A percentile compares a stretch with the other conserved stretches of the same genome.
Conservation (phyloP, 2,888 invertebrate species). For the Rugalucina vietnamica region DNA sequence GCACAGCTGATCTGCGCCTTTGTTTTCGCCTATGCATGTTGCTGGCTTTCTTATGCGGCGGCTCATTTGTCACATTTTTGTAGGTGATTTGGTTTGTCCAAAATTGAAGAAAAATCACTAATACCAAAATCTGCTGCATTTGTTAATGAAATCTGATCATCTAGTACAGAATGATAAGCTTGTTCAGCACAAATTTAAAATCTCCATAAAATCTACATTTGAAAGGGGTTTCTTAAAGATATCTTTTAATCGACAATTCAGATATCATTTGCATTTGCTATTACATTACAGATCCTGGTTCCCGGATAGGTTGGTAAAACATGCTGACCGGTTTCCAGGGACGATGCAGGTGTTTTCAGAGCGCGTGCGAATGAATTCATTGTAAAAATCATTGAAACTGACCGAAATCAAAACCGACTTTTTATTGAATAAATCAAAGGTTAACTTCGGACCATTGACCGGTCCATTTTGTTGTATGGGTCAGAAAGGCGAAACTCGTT, state of each 20-base stretch:
- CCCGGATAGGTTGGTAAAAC: neutral
- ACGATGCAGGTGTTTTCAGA: conserved; percentile 37
- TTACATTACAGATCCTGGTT: neutral
- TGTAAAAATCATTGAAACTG: conserved; percentile 28
- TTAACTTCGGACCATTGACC: conserved; percentile 58
- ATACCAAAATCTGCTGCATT: too few relatives aligned
- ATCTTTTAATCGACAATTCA: neutral
- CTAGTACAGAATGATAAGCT: too few relatives aligned
- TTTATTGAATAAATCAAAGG: conserved; percentile 40
- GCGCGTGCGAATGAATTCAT: conserved; percentile 42
- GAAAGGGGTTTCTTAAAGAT: neutral
- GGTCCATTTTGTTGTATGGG: conserved; percentile 27
- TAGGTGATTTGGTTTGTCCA: too few relatives aligned
- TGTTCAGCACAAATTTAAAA: neutral
- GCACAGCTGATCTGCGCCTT: too few relatives aligned
- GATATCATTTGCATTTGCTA: conserved; percentile 2
- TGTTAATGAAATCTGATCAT: too few relatives aligned
- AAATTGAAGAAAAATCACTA: too few relatives aligned
- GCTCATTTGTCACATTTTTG: too few relatives aligned
- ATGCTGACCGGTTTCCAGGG: neutral
- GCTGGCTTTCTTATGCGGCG: too few relatives aligned
- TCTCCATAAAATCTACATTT: neutral
- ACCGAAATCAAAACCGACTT: conserved; percentile 42
- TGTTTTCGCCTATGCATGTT: too few relatives aligned
- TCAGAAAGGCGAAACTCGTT: conserved; percentile 29